phyloP scores from a whole-genome alignment of 1,140 invertebrate genomes.

The Procambarus clarkii region DNA sequence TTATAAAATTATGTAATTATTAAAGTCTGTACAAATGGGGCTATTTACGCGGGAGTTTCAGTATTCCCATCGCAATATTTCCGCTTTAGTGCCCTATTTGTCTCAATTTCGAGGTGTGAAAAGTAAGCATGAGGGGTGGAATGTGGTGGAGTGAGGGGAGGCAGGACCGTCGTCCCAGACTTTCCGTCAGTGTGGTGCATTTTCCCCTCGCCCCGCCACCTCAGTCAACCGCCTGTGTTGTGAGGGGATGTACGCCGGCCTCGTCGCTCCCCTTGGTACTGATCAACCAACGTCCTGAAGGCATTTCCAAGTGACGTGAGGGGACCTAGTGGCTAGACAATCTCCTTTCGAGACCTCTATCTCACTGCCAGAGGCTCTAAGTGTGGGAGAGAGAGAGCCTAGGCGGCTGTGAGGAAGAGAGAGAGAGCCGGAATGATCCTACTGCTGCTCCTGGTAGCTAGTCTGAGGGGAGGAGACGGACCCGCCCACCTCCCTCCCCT shows the following conservation, averaged over 20 bases:
- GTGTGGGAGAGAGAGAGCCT: not conserved
- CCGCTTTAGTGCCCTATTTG: conserved; percentile 33
- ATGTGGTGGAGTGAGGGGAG: conserved; percentile 31
- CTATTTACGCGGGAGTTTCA: conserved; percentile 3
- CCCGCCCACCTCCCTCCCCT: conserved; percentile 25
- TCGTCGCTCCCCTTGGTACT: conserved; percentile 22
- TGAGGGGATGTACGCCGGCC: not conserved
- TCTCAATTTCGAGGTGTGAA: conserved; percentile 48
- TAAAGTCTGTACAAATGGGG: not conserved
- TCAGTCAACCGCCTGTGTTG: conserved; percentile 28
- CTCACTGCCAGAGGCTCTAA: not conserved
- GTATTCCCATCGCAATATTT: not conserved
- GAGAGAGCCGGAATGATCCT: conserved; percentile 34
- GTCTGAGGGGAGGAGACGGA: conserved; percentile 34
- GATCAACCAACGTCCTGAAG: conserved; percentile 1
- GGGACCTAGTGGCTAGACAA: not conserved
- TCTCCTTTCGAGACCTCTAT: not conserved
- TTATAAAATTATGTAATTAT: too few species aligned
- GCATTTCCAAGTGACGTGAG: not conserved
- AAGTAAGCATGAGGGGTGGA: conserved; percentile 38
- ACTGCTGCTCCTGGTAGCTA: conserved; percentile 11
- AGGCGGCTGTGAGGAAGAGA: conserved; percentile 11
- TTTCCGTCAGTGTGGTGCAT: conserved; percentile 14
- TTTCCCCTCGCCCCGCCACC: conserved; percentile 33
- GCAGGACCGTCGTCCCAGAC: conserved; percentile 8